Conservation (phyloP, 2,888 invertebrate species). For the Drosophila sordidula region DNA sequence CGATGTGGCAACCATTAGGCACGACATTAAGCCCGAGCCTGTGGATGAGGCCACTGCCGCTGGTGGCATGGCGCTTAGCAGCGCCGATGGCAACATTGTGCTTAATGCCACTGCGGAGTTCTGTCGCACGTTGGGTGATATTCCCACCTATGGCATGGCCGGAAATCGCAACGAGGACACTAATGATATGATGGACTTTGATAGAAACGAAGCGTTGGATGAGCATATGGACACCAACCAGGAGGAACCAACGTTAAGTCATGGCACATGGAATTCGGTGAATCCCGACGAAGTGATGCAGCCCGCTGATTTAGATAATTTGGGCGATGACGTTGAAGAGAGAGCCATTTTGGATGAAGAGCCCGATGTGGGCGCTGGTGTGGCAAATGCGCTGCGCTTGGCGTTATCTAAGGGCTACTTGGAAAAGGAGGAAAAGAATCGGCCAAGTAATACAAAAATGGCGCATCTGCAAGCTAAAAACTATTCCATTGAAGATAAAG, state of each 20-base stretch:
- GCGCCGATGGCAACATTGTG: slow-evolving; percentile 88
- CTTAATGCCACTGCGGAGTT: slow-evolving; percentile 98
- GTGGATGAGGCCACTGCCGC: slow-evolving; percentile 77
- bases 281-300: slow-evolving; percentile 86
- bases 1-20: slow-evolving; percentile 84
- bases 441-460: slow-evolving; percentile 90
- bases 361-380: slow-evolving; percentile 95
- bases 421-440: slow-evolving; percentile 91
- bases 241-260: slow-evolving; percentile 86
- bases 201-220: slow-evolving; percentile 83
- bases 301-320: slow-evolving; percentile 86
- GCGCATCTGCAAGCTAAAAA: slow-evolving; percentile 92
- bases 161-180: slow-evolving; percentile 95
- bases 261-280: slow-evolving; percentile 94
- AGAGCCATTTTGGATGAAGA: slow-evolving; percentile 92
- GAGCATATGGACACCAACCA: slow-evolving; percentile 82
- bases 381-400: slow-evolving; percentile 95
- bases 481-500: slow-evolving; percentile 92
- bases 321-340: slow-evolving; percentile 84
- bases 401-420: slow-evolving; percentile 98
- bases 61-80: slow-evolving; percentile 54
- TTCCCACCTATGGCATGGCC: slow-evolving; percentile 96
- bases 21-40: slow-evolving; percentile 86
- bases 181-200: slow-evolving; percentile 86
- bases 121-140: slow-evolving; percentile 97